Conservation (phyloP, 2,888 invertebrate genomes). For the Sepiola atlantica region DNA sequence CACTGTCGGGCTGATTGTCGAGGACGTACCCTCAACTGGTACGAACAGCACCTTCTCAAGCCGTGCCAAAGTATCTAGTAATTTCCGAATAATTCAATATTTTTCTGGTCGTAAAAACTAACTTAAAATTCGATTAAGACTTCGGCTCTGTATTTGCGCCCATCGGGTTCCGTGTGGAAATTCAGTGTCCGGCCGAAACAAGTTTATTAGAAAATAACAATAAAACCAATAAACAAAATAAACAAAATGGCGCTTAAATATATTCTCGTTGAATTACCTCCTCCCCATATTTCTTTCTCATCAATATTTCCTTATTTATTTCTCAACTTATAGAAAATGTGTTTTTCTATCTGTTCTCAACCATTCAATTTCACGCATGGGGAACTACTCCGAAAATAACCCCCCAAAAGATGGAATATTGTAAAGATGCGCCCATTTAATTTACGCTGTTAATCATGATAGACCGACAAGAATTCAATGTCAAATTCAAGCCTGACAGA, state of each 20-base stretch:
- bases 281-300: not conserved
- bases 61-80: not conserved
- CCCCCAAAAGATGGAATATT: not conserved
- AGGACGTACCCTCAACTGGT: no score
- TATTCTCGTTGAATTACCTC: not conserved
- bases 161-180: not conserved
- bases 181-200: not conserved
- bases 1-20: no score
- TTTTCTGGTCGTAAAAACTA: not conserved
- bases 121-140: not conserved
- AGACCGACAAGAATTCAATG: no score
- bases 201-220: not conserved
- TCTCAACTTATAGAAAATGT: no score
- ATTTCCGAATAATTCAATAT: slow-evolving; percentile 16
- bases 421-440: no score
- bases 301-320: not conserved
- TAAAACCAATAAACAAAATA: not conserved
- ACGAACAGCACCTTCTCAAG: no score
- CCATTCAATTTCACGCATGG: not conserved
- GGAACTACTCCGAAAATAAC: not conserved
- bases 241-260: not conserved
- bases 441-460: no score
- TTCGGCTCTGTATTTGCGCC: not conserved
- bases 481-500: no score
- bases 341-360: not conserved